Conservation (phyloP, 2,888 invertebrate genomes). For the Phragmatobia fuliginosa region DNA sequence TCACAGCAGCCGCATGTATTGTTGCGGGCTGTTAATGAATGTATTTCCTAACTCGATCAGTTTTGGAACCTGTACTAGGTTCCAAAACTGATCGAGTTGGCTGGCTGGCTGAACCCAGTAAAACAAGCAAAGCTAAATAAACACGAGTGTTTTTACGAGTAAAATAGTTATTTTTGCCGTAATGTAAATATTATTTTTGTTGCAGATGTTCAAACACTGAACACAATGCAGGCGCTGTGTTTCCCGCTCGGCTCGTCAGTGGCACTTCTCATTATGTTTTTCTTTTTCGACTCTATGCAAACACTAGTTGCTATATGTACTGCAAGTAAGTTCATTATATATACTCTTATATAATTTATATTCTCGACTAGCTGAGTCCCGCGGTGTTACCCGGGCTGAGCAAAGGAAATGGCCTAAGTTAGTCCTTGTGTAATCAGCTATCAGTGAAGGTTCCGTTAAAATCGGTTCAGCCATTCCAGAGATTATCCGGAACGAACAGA, state of each 20-base stretch:
- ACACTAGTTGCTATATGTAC: constrained; percentile 98
- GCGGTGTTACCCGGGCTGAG: too few relatives aligned
- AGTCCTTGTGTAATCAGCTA: too few relatives aligned
- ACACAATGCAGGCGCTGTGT: constrained; percentile 98
- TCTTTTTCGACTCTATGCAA: constrained; percentile 99
- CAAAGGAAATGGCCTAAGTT: too few relatives aligned
- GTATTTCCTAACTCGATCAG: not conserved
- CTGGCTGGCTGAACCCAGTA: not conserved
- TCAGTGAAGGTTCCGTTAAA: too few relatives aligned
- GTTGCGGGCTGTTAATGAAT: too few relatives aligned
- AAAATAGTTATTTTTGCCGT: not conserved
- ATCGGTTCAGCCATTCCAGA: too few relatives aligned
- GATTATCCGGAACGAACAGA: too few relatives aligned
- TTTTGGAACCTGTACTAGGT: not conserved
- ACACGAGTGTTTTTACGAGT: too few relatives aligned
- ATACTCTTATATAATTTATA: too few relatives aligned
- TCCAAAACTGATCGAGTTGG: too few relatives aligned
- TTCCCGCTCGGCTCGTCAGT: constrained; percentile 98
- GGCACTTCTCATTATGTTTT: constrained; percentile 98
- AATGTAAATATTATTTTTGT: constrained; percentile 27
- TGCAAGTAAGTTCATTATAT: constrained; percentile 91
- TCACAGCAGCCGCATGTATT: too few relatives aligned
- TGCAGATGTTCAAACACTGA: constrained; percentile 95
- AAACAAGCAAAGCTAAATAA: not conserved
- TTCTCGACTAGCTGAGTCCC: too few relatives aligned